A percentile compares a stretch with the other conserved stretches of the same genome.
phyloP scores from a whole-genome alignment of 2,888 invertebrate genomes.

The Macrostomum cliftonense region DNA sequence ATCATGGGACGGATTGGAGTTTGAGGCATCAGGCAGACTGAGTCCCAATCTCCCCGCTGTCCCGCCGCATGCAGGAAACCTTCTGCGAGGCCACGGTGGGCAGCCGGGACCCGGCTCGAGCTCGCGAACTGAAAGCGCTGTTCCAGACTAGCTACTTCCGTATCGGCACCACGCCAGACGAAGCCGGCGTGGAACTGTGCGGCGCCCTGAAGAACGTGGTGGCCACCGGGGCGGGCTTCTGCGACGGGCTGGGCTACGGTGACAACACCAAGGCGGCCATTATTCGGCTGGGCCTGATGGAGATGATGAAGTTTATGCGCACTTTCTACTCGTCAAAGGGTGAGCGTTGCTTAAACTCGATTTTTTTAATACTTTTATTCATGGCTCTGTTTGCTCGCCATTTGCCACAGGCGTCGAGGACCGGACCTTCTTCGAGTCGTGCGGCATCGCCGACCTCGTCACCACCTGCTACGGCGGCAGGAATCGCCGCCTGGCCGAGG shows the following conservation, averaged over 20 bases:
- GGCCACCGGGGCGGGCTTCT: slow-evolving; percentile 89
- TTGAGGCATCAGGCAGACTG: no score
- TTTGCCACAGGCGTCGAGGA: slow-evolving; percentile 51
- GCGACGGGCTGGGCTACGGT: slow-evolving; percentile 77
- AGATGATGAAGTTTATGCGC: slow-evolving; percentile 89
- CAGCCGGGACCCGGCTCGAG: slow-evolving; percentile 42
- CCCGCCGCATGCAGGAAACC: no score
- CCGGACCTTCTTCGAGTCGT: slow-evolving; percentile 88
- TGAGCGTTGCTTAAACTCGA: background rate
- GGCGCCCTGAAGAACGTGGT: slow-evolving; percentile 99
- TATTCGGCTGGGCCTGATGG: slow-evolving; percentile 93
- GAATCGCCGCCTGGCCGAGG: slow-evolving; percentile 79
- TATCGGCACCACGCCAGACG: slow-evolving; percentile 83
- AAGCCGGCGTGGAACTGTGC: slow-evolving; percentile 88
- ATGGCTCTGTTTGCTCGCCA: no score
- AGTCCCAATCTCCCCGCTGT: no score
- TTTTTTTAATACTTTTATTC: no score
- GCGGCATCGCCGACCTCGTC: slow-evolving; percentile 91
- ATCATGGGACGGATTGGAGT: no score
- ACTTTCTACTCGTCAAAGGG: slow-evolving; percentile 23
- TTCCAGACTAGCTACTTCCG: slow-evolving; percentile 86
- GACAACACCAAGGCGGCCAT: slow-evolving; percentile 98
- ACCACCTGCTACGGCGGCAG: slow-evolving; percentile 96
- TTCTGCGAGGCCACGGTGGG: slow-evolving; percentile 98
- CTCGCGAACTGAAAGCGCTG: slow-evolving; percentile 59